phyloP scores from a whole-genome alignment of 2,797 vertebrate species.

The Botia kubotai region DNA sequence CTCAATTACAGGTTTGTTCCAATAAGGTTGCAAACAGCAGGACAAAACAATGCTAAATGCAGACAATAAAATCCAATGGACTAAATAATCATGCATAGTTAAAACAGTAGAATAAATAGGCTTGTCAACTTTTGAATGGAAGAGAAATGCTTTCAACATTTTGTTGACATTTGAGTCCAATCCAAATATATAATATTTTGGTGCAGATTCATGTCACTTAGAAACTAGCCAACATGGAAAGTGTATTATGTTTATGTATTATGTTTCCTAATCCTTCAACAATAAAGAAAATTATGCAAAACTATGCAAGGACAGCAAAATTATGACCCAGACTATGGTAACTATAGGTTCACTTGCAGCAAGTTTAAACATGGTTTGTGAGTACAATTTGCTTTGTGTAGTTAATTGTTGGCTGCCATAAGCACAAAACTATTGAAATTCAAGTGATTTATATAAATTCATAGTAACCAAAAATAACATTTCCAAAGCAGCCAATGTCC shows the following conservation, averaged over 20 bases:
- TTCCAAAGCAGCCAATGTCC: background rate
- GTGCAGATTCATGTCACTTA: background rate
- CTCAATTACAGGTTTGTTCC: background rate
- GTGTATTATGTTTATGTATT: background rate
- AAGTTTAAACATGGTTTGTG: slow-evolving; percentile 6
- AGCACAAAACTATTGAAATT: background rate
- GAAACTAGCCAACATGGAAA: background rate
- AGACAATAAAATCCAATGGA: background rate
- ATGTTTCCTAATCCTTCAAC: background rate
- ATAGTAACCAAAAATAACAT: no score
- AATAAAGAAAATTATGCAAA: background rate
- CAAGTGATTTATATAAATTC: no score
- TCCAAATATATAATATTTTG: background rate
- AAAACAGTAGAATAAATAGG: no score
- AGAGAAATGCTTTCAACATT: no score
- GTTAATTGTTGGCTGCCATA: background rate
- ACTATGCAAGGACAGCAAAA: background rate
- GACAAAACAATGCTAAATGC: background rate
- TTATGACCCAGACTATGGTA: background rate
- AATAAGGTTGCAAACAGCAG: background rate
- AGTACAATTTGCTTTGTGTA: background rate
- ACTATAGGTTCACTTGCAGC: background rate
- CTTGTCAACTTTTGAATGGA: no score
- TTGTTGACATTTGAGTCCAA: no score
- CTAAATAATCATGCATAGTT: background rate